Evolutionary conservation across 2,888 invertebrate species (phyloP), one percentile per base, ranked within the genome.

Genomic region (Ecliptopera silaceata): DNA sequence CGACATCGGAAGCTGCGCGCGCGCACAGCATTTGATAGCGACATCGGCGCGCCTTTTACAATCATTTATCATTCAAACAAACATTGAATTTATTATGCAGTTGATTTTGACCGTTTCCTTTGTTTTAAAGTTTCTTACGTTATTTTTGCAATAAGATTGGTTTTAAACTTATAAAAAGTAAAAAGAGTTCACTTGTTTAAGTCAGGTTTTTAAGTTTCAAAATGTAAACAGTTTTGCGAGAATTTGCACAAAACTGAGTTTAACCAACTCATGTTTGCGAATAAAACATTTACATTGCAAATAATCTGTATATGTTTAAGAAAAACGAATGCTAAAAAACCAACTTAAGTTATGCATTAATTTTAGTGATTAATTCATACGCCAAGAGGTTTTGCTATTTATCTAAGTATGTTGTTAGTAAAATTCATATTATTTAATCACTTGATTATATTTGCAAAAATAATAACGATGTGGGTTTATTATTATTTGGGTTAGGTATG

Each of bases 21-120:
- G 69, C 64, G 64, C 64, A 60, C 48, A 56, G 69, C 56, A 79
- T 75, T 75, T 73, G 73, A 69, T 58, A 62, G 42, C 51, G 29
- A 39, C 50, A 59, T 48, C 36, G 56, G 45, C 45, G 17, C 31
- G 49, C 39, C 49, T 41, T 45, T 46, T 47, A 47, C 34, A 31
- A 46, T 45, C 31, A 41, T 51, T 56, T 56, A 43, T 56, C 42
- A 51, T 56, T 52, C 22, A 26, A 10, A 41, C 39, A 45, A 15
- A 39, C 39, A 15, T 36, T 15, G 36, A 8, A 36, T 36, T 36
- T 15, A 36, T 15, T 36, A 36, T 15, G 36, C 15, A 15, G 15
- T 34, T 8, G 6, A 34, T 3, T 17, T 38, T 17, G 38, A n/a
- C 17, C 8, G 18, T 36, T 6, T 36, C 6, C 34, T 34, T 34